Evolutionary conservation across 2,797 vertebrate species (phyloP).

Genomic region (Oophaga sylvatica): DNA sequence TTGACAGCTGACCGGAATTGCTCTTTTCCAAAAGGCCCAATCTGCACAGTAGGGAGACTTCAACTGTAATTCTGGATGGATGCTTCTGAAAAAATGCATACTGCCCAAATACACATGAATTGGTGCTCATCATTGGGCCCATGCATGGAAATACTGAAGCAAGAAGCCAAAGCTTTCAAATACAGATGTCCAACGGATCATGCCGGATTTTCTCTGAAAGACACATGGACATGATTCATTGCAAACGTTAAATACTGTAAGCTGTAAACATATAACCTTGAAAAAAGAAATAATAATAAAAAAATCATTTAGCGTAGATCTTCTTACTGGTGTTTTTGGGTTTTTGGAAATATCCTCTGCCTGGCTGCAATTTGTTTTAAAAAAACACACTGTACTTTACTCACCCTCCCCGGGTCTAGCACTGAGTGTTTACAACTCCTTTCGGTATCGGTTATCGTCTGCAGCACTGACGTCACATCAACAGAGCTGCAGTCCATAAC

Average conservation of each 20-base stretch:
- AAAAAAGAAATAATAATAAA: background rate
- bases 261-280: background rate
- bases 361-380: too few relatives aligned
- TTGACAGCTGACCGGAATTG: constrained; percentile 63
- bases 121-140: constrained; percentile 49
- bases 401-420: too few relatives aligned
- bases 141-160: background rate
- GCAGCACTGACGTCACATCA: too few relatives aligned
- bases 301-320: background rate
- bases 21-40: constrained; percentile 35
- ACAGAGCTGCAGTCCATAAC: too few relatives aligned
- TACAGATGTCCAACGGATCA: constrained; percentile 8
- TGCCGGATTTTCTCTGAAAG: constrained; percentile 9
- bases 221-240: background rate
- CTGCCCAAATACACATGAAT: constrained; percentile 30
- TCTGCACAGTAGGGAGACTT: constrained; percentile 46
- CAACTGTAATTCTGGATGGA: constrained; percentile 33
- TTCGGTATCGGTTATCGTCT: too few relatives aligned
- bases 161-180: constrained; percentile 34
- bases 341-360: too few relatives aligned
- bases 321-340: background rate
- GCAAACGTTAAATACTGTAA: background rate
- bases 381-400: too few relatives aligned
- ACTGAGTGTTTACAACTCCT: too few relatives aligned
- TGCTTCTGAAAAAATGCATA: background rate